Evolutionary conservation across 2,888 invertebrate species (phyloP).

Genomic region (Periphyllus acericola): DNA sequence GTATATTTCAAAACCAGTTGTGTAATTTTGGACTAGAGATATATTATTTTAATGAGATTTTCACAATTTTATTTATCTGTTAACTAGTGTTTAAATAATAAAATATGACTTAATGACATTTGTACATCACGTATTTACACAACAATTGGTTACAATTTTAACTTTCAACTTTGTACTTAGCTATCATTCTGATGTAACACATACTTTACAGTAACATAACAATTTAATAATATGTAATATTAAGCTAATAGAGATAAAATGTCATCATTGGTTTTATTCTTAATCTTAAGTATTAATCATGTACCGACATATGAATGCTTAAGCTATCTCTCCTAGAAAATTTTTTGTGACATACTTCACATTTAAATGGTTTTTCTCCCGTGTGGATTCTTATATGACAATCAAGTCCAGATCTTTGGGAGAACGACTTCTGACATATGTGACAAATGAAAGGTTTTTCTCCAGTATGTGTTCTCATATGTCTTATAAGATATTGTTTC

Average conservation of each 20-base stretch:
- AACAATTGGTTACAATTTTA: not conserved
- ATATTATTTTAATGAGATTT: not conserved
- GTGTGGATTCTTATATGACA: constrained; percentile 44
- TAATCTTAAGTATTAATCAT: not conserved
- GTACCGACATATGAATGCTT: not conserved
- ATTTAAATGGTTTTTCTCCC: constrained; percentile 49
- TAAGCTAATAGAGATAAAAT: not conserved
- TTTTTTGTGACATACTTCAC: constrained; percentile 16
- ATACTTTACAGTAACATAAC: not conserved
- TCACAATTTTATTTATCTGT: not conserved
- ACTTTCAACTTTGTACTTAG: not conserved
- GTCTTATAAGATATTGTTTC: constrained; percentile 54
- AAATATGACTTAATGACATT: not conserved
- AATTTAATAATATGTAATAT: not conserved
- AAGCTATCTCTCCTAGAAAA: constrained; percentile 11
- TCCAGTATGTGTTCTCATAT: constrained; percentile 56
- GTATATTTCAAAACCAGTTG: not conserved
- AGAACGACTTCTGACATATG: constrained; percentile 56
- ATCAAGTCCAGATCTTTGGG: constrained; percentile 23
- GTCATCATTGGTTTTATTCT: not conserved
- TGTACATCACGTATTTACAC: not conserved
- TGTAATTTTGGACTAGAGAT: constrained; percentile 6
- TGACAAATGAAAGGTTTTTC: constrained; percentile 59
- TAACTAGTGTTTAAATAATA: not conserved
- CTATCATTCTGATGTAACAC: not conserved